A percentile compares a stretch with the other conserved stretches of the same genome.
These are phyloP conservation scores for Syngnathus acus DNA, from an alignment of 2,797 vertebrate genomes.

Conservation along the genomic window DNA sequence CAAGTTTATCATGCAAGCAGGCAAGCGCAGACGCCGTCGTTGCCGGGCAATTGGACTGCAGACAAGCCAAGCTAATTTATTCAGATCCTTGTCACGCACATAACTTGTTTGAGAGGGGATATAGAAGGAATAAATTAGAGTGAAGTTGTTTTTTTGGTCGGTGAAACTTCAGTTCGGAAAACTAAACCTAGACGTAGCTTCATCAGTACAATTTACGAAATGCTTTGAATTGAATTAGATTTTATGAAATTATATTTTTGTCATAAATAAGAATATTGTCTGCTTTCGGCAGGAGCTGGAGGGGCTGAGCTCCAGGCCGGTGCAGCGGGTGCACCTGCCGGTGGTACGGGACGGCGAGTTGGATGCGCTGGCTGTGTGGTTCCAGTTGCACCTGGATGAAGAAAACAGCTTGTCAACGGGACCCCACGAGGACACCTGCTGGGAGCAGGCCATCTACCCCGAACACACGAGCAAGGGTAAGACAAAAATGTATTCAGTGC, in stretches of 20 bases:
- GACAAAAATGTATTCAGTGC: neutral
- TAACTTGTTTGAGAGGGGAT: neutral
- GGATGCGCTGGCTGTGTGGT: slow-evolving; percentile 92
- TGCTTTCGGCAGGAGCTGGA: slow-evolving; percentile 78
- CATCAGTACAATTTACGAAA: neutral
- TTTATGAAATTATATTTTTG: neutral
- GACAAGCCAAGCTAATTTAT: neutral
- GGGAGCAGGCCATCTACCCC: slow-evolving; percentile 96
- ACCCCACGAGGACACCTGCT: slow-evolving; percentile 89
- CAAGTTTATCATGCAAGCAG: neutral
- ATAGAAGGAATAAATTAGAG: neutral
- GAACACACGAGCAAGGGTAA: slow-evolving; percentile 75
- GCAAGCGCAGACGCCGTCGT: neutral
- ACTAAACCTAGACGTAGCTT: neutral
- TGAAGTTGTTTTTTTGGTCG: neutral
- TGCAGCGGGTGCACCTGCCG: slow-evolving; percentile 66
- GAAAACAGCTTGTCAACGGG: slow-evolving; percentile 85
- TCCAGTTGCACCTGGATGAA: slow-evolving; percentile 89
- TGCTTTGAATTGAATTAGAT: neutral
- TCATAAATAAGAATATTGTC: neutral
- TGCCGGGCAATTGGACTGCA: neutral
- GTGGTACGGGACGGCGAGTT: slow-evolving; percentile 74
- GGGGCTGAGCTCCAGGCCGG: slow-evolving; percentile 74
- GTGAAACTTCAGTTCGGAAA: neutral
- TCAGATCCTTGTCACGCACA: neutral